Percentiles rank a stretch among this genome's conserved stretches.
Conservation (phyloP, 2,113 vertebrate species). For the Equus quagga region DNA sequence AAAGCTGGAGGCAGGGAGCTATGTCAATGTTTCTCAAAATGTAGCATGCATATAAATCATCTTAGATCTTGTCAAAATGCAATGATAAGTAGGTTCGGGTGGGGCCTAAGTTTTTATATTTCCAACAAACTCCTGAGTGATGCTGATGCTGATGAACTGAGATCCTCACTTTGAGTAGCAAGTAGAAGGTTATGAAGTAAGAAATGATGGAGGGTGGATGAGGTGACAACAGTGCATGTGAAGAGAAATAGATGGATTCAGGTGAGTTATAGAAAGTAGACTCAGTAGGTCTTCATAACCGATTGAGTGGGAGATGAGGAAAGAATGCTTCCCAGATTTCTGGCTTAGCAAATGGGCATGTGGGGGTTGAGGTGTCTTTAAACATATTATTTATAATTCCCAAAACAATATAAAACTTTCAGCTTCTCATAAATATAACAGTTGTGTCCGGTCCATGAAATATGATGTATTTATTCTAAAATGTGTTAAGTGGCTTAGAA, state of each 20-base stretch:
- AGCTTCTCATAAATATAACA: constrained; percentile 5
- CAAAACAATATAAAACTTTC: constrained; percentile 52
- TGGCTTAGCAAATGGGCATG: neutral
- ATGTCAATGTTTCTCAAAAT: neutral
- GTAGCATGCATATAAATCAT: neutral
- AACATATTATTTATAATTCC: neutral
- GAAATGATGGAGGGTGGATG: neutral
- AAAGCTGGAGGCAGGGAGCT: neutral
- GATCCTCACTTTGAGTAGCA: neutral
- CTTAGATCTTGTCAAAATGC: neutral
- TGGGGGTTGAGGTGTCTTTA: neutral
- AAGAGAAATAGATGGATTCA: neutral
- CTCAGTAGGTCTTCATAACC: neutral
- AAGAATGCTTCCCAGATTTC: neutral
- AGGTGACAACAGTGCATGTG: neutral
- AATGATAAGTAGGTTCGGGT: neutral
- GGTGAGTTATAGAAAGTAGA: neutral
- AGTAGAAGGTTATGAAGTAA: neutral
- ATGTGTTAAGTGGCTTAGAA: constrained; percentile 54
- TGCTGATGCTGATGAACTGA: neutral
- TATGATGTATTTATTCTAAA: constrained; percentile 58
- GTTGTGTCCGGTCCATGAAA: constrained; percentile 38
- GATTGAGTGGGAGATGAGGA: neutral
- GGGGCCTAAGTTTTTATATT: neutral
- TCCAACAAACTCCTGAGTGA: neutral